Evolutionary conservation across 2,888 invertebrate species (phyloP), one percentile per base, ranked within the genome.

Genomic region (Megastigmus dorsalis): DNA sequence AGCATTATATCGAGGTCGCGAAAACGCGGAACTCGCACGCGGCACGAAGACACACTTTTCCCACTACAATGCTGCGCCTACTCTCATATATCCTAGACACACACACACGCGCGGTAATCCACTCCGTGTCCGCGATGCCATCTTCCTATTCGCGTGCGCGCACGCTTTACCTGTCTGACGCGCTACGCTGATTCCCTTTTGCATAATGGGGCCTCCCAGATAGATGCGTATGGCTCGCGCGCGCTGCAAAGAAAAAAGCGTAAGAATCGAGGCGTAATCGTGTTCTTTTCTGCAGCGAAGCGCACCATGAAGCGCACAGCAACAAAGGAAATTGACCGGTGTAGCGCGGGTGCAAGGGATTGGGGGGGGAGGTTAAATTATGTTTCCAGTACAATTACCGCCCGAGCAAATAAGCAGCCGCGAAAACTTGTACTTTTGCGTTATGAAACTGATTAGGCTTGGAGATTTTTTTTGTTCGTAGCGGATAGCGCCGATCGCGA

Each of bases 41-140:
- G 83, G 80, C 85, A 85, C 83, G 78, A 84, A 86, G 85, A 84
- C 86, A 87, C 84, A 86, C 86, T 87, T 87, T 87, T 87, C 84
- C 82, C 82, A 83, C 82, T 82, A 83, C 84, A 84, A 83, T 82
- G 79, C 79, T 52, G 76, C 70, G 72, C 78, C 75, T 78, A 73
- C 78, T n/a, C n/a, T n/a, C n/a, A n/a, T n/a, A n/a, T n/a, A n/a
- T n/a, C n/a, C n/a, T n/a, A n/a, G n/a, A n/a, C n/a, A n/a, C n/a
- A n/a, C n/a, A n/a, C n/a, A n/a, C n/a, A n/a, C n/a, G n/a, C n/a
- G n/a, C n/a, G n/a, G n/a, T n/a, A n/a, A n/a, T n/a, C n/a, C 71
- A 10, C 28, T 43, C 59, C 18, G 6, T 28, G 15, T 7, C 5
- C 48, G n/a, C 41, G 38, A 67, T 78, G 75, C 77, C 81, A 83